A percentile compares a stretch with the other conserved stretches of the same genome.
phyloP scores from a whole-genome alignment of 2,113 vertebrate genomes.

The Notarius quadriscutis region DNA sequence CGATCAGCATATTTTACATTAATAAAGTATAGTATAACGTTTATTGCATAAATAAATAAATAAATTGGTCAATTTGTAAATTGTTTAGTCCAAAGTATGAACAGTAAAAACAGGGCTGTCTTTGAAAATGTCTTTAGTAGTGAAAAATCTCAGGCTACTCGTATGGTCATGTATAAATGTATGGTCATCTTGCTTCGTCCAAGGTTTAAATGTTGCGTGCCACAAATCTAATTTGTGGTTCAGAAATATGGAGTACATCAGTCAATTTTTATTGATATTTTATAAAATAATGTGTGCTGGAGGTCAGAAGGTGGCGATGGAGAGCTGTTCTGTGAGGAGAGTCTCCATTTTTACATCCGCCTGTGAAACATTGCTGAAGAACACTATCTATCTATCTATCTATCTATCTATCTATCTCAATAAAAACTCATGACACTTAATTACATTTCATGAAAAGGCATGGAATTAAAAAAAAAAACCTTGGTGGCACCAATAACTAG shows the following conservation, averaged over 20 bases:
- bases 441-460: too few relatives aligned
- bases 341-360: slow-evolving; percentile 30
- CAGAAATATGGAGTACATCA: neutral
- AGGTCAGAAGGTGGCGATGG: slow-evolving; percentile 63
- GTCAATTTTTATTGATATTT: neutral
- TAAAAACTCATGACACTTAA: too few relatives aligned
- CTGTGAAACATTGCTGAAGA: slow-evolving; percentile 44
- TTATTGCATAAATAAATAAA: neutral
- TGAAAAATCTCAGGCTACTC: neutral
- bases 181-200: neutral
- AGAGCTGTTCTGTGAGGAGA: slow-evolving; percentile 55
- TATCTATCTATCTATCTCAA: neutral
- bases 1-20: neutral
- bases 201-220: neutral
- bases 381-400: neutral
- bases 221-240: neutral
- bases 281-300: neutral
- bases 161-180: neutral
- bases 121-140: neutral
- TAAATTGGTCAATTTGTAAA: neutral
- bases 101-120: neutral
- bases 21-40: neutral
- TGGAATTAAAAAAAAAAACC: too few relatives aligned
- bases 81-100: neutral
- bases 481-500: too few relatives aligned